phyloP scores from a whole-genome alignment of 1,140 invertebrate genomes.

The Solen grandis region DNA sequence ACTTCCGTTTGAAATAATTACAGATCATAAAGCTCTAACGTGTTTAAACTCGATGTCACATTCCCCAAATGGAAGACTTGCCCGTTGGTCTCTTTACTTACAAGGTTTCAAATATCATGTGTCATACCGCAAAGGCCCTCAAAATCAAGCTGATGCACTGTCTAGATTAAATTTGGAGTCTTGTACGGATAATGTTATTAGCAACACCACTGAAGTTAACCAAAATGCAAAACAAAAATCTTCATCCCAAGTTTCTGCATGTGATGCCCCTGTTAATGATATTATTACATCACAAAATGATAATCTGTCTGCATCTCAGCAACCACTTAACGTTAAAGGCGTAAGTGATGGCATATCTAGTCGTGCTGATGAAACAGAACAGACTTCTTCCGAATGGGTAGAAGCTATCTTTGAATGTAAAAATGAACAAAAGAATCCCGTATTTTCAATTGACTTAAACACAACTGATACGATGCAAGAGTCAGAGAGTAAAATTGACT shows the following conservation, averaged over 20 bases:
- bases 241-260: too few species aligned
- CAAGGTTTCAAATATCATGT: conserved; percentile 23
- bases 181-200: too few species aligned
- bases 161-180: conserved; percentile 28
- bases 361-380: too few species aligned
- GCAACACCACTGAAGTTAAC: too few species aligned
- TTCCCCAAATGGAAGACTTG: neutral
- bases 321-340: too few species aligned
- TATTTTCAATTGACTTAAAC: neutral
- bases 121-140: conserved; percentile 1
- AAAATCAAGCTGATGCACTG: conserved; percentile 16
- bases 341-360: too few species aligned
- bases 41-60: conserved; percentile 8
- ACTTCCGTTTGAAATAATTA: conserved; percentile 19
- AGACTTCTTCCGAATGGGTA: too few species aligned
- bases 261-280: too few species aligned
- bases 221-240: too few species aligned
- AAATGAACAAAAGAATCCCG: too few species aligned
- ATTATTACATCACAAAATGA: too few species aligned
- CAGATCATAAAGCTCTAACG: conserved; percentile 49
- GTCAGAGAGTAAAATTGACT: neutral
- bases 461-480: neutral
- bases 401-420: conserved; percentile 6
- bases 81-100: conserved; percentile 31
- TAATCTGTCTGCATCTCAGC: too few species aligned